Conservation (phyloP, 1,140 invertebrate genomes). For the Leptopilina clavipes region DNA sequence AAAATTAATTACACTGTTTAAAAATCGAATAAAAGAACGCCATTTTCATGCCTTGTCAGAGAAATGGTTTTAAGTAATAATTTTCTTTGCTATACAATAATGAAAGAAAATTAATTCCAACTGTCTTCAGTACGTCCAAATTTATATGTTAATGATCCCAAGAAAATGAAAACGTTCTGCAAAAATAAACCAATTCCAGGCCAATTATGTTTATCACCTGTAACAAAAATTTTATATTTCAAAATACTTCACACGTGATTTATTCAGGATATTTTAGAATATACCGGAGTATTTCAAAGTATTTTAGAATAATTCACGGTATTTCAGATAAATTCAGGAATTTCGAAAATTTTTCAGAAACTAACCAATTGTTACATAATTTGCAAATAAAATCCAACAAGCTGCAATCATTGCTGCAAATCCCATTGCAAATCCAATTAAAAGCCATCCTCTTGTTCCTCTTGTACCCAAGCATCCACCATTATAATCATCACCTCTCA, state of each 20-base stretch:
- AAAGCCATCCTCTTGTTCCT: constrained; percentile 95
- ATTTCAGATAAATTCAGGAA: too few relatives aligned
- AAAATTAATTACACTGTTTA: too few relatives aligned
- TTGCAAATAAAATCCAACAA: constrained; percentile 95
- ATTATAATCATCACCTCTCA: constrained; percentile 90
- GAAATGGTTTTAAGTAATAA: too few relatives aligned
- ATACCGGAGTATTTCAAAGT: too few relatives aligned
- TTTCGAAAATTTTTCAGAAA: too few relatives aligned
- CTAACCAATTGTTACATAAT: constrained; percentile 76
- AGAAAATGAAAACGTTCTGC: constrained; percentile 96
- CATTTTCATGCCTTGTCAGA: too few relatives aligned
- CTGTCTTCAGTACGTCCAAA: constrained; percentile 95
- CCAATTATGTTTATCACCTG: constrained; percentile 77
- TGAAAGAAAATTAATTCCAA: constrained; percentile 77
- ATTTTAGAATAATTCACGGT: too few relatives aligned
- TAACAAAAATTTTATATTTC: constrained; percentile 37
- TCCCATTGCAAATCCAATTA: constrained; percentile 96
- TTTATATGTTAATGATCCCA: constrained; percentile 92
- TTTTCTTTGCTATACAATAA: background rate
- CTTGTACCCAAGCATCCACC: constrained; percentile 91
- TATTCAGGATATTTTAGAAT: too few relatives aligned
- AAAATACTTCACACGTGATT: too few relatives aligned
- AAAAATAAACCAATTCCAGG: constrained; percentile 94
- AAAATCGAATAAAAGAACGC: too few relatives aligned
- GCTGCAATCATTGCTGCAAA: constrained; percentile 97